Conservation (phyloP, 1,140 invertebrate genomes). For the Latrodectus geometricus region DNA sequence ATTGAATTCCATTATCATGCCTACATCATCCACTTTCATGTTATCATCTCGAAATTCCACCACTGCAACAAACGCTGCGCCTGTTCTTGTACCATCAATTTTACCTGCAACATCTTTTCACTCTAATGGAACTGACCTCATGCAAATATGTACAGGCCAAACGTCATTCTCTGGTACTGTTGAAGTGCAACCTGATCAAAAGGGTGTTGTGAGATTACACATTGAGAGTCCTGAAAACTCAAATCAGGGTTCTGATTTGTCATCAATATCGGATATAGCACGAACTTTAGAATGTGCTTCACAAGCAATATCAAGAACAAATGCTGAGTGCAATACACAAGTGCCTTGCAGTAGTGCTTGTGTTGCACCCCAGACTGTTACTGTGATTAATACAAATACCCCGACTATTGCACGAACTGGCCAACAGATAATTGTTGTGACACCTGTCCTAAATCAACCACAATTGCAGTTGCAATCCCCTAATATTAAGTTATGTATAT, state of each 20-base stretch:
- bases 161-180: conserved; percentile 13
- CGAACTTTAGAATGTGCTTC: conserved; percentile 60
- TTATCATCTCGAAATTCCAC: conserved; percentile 26
- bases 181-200: conserved; percentile 37
- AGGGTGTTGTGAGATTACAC: conserved; percentile 51
- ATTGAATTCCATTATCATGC: conserved; percentile 1
- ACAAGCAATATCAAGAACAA: conserved; percentile 51
- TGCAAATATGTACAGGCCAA: conserved; percentile 24
- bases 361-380: conserved; percentile 13
- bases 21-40: not conserved
- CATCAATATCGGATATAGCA: conserved; percentile 57
- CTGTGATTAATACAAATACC: conserved; percentile 16
- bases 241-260: conserved; percentile 48
- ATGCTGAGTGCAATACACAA: conserved; percentile 44
- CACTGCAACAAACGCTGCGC: not conserved
- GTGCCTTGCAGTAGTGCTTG: conserved; percentile 18
- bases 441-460: conserved; percentile 16
- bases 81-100: conserved; percentile 23
- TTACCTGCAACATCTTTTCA: conserved; percentile 39
- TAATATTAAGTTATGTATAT: conserved; percentile 53
- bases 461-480: conserved; percentile 11
- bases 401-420: conserved; percentile 19
- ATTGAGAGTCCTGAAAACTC: conserved; percentile 58
- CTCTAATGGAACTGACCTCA: conserved; percentile 11
- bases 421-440: conserved; percentile 35